phyloP scores from a whole-genome alignment of 2,797 vertebrate genomes.

The Notamacropus eugenii region DNA sequence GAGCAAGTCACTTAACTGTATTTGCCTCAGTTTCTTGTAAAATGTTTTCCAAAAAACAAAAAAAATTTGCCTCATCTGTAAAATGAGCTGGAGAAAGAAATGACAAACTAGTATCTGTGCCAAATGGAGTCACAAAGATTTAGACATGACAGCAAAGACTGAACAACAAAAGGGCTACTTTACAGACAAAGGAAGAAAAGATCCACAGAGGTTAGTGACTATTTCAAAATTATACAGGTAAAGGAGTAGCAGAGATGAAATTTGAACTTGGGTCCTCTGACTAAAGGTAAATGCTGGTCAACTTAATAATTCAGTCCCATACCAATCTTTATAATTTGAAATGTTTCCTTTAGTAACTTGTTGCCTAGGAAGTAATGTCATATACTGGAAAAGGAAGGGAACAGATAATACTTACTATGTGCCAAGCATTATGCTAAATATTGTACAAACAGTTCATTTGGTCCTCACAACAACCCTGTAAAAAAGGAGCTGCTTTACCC shows the following conservation, averaged over 20 bases:
- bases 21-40: neutral
- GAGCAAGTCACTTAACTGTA: neutral
- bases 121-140: neutral
- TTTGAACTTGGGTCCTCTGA: neutral
- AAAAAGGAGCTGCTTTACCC: neutral
- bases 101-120: neutral
- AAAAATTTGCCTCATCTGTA: neutral
- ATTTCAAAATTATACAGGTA: neutral
- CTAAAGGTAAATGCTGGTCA: neutral
- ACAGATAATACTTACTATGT: neutral
- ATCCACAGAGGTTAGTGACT: neutral
- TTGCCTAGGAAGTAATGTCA: neutral
- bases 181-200: neutral
- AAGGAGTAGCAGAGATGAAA: neutral
- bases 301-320: neutral
- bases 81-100: neutral
- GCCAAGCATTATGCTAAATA: neutral
- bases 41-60: no score
- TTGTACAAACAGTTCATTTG: neutral
- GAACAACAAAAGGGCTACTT: neutral
- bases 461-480: neutral
- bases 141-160: neutral
- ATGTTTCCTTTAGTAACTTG: neutral
- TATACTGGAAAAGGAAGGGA: neutral
- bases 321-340: neutral